A percentile compares a stretch with the other conserved stretches of the same genome.
These are phyloP conservation scores for Callionymus lyra DNA, from an alignment of 2,113 vertebrate species.

Conservation along the genomic window DNA sequence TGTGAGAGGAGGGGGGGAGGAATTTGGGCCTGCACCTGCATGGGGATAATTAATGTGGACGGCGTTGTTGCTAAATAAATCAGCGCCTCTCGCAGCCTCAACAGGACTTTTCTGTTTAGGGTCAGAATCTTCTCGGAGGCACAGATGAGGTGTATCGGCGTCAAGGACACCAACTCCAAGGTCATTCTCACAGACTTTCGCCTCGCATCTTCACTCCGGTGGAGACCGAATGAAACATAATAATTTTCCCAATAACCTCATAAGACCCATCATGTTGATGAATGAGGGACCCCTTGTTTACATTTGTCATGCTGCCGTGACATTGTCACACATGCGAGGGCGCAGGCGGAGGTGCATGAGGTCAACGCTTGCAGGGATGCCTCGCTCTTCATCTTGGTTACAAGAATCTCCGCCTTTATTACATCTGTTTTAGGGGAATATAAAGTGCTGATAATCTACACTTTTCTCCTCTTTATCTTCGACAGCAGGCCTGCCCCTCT, in stretches of 20 bases:
- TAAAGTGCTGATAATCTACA: constrained; percentile 32
- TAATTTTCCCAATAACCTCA: constrained; percentile 58
- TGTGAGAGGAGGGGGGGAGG: constrained; percentile 47
- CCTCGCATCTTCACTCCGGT: constrained; percentile 39
- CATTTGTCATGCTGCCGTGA: constrained; percentile 66
- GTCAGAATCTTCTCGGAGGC: constrained; percentile 66
- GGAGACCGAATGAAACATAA: constrained; percentile 62
- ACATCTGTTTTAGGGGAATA: constrained; percentile 6
- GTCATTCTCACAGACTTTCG: constrained; percentile 17
- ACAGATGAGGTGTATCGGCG: constrained; percentile 31
- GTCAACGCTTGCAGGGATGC: constrained; percentile 35
- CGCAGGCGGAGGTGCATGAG: constrained; percentile 27
- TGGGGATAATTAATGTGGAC: constrained; percentile 70
- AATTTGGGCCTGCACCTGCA: constrained; percentile 72
- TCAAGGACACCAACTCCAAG: constrained; percentile 28
- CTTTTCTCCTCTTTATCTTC: constrained; percentile 31
- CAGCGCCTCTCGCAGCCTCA: constrained; percentile 70
- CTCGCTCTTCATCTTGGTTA: too few species aligned
- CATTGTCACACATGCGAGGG: constrained; percentile 58
- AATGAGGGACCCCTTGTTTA: constrained; percentile 70
- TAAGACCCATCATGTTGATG: constrained; percentile 62
- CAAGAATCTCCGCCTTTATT: constrained; percentile 7
- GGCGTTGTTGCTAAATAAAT: constrained; percentile 66
- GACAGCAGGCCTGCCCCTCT: constrained; percentile 34
- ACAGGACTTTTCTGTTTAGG: constrained; percentile 73